Evolutionary conservation across 2,797 vertebrate genomes (phyloP).

Genomic region (Molossus alvarezi): DNA sequence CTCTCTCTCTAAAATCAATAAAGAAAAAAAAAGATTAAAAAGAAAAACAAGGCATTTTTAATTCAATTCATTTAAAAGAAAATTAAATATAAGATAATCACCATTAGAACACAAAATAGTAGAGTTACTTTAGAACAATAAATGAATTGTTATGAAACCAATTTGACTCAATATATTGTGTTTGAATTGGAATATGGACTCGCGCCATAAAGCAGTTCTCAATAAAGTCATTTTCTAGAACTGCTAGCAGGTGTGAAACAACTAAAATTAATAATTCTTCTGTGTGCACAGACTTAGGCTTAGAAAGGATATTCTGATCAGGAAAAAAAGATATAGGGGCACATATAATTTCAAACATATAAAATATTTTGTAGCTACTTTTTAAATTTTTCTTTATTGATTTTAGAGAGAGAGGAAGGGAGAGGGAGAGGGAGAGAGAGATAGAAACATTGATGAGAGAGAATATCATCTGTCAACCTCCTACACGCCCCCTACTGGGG

Average conservation of each 20-base stretch:
- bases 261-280: slow-evolving; percentile 46
- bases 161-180: slow-evolving; percentile 10
- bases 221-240: slow-evolving; percentile 58
- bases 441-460: too few relatives aligned
- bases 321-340: background rate
- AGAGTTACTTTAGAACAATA: background rate
- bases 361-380: background rate
- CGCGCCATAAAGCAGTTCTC: background rate
- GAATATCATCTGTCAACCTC: too few relatives aligned
- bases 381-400: too few relatives aligned
- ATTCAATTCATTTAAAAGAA: slow-evolving; percentile 53
- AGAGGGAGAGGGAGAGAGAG: too few relatives aligned
- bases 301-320: background rate
- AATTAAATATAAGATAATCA: slow-evolving; percentile 28
- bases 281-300: background rate
- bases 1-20: too few relatives aligned
- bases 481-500: too few relatives aligned
- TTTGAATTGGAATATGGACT: background rate
- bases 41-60: background rate
- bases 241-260: background rate
- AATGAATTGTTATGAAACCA: background rate
- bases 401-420: too few relatives aligned
- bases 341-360: background rate
- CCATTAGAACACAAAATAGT: slow-evolving; percentile 7
- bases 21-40: too few relatives aligned